phyloP scores from a whole-genome alignment of 2,888 invertebrate genomes.

The Toxonevra muliebris region DNA sequence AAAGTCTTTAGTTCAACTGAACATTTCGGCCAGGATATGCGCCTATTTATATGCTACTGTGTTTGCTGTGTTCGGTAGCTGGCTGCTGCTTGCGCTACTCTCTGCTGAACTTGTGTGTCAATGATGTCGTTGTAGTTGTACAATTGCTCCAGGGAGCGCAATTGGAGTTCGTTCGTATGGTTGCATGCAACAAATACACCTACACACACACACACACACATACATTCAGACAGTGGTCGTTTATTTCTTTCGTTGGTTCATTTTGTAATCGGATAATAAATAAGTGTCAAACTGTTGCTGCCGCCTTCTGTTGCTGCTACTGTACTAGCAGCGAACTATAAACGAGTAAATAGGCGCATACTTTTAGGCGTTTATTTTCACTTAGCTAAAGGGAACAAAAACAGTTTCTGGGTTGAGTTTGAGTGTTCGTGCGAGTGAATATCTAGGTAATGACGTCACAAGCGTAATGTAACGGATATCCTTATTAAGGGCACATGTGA shows the following conservation, averaged over 20 bases:
- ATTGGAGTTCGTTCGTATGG: constrained; percentile 9
- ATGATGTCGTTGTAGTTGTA: too few relatives aligned
- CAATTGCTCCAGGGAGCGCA: constrained; percentile 23
- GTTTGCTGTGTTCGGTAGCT: too few relatives aligned
- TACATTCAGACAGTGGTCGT: background rate
- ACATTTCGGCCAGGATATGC: constrained; percentile 1
- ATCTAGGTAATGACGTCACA: constrained; percentile 52
- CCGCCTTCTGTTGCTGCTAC: background rate
- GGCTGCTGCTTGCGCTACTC: constrained; percentile 1
- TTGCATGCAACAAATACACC: background rate
- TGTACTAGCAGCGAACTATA: constrained; percentile 1
- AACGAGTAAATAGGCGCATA: constrained; percentile 6
- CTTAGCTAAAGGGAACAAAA: background rate
- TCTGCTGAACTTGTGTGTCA: background rate
- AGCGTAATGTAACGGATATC: constrained; percentile 29
- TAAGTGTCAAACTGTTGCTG: constrained; percentile 31
- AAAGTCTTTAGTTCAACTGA: constrained; percentile 29
- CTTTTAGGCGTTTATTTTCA: constrained; percentile 19
- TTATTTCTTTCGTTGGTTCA: too few relatives aligned
- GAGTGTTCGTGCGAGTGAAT: too few relatives aligned
- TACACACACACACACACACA: background rate
- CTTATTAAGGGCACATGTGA: constrained; percentile 17
- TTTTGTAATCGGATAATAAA: background rate
- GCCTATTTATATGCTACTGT: constrained; percentile 29
- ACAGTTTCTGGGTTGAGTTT: too few relatives aligned